Evolutionary conservation across 53 echinoderm and acorn worm genomes (phyloP), one percentile per base, ranked within the genome.

Genomic region (Pentamera pediparva): DNA sequence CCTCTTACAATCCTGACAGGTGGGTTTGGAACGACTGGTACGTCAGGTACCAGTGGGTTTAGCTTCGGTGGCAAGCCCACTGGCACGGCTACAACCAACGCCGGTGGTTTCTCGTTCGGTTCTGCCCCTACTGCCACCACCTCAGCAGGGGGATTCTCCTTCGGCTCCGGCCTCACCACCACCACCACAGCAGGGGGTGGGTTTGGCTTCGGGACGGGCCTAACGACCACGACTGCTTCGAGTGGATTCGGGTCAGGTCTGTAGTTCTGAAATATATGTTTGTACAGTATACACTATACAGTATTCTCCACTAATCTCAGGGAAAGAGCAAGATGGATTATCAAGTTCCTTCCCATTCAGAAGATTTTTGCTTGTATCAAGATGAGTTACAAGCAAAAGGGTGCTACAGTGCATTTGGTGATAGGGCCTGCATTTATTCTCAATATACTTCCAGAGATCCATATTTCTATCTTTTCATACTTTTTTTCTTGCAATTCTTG

Each of bases 61-160:
- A 65, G 57, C 29, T 82, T 82, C 28, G 76, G 76, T 21, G 53
- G 56, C 31, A 82, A 82, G 49, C 82, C 82, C 27, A 65, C 76
- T 1, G 83, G 83, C 1, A 75, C 83, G 10, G 82, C 82, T n/a
- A 84, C 81, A 17, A 85, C 85, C 34, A 88, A 75, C 29, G 67
- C 87, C 8, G 74, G 76, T 4, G 87, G 78, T 5, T 82, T 82
- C 6, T 75, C 49, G 19, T 91, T 87, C 56, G 85, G 85, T 24
- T 56, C 59, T 57, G 52, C 55, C 25, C 49, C 79, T 18, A 50
- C 75, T 8, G 49, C 79, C n/a, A 74, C 78, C 32, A 59, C 85
- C 39, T 41, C 85, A 3, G 45, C 59, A 26, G 43, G 57, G 22
- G 75, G 67, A 17, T 76, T 89, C 32, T 60, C 47, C 18, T 83